phyloP scores from a whole-genome alignment of 2,797 vertebrate species.

The Anniella stebbinsi region DNA sequence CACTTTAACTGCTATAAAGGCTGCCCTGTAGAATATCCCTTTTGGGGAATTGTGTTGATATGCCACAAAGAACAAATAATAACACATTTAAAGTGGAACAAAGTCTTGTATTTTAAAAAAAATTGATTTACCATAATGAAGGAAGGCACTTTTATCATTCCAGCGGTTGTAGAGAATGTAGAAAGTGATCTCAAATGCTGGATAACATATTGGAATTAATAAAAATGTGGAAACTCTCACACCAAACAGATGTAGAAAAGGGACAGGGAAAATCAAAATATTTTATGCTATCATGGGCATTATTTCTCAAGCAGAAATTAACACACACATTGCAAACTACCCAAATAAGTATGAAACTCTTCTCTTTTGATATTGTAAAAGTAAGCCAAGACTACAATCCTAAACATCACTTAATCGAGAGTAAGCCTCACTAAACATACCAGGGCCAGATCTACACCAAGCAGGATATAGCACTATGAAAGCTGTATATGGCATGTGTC shows the following conservation, averaged over 20 bases:
- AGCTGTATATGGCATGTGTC: no score
- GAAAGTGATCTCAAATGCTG: background rate
- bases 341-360: background rate
- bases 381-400: background rate
- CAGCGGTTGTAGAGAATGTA: background rate
- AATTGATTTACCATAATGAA: background rate
- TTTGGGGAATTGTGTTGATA: background rate
- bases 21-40: background rate
- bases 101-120: background rate
- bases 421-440: background rate
- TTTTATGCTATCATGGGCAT: background rate
- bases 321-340: background rate
- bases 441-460: no score
- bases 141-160: background rate
- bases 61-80: background rate
- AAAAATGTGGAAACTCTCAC: background rate
- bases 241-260: background rate
- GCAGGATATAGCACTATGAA: no score
- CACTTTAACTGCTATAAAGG: background rate
- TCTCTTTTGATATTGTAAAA: background rate
- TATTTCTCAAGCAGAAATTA: background rate
- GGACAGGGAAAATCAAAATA: background rate
- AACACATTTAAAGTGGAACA: background rate
- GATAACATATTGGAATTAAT: background rate
- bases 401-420: background rate